Conservation (phyloP, 2,888 invertebrate species). For the Augiades crinisus region DNA sequence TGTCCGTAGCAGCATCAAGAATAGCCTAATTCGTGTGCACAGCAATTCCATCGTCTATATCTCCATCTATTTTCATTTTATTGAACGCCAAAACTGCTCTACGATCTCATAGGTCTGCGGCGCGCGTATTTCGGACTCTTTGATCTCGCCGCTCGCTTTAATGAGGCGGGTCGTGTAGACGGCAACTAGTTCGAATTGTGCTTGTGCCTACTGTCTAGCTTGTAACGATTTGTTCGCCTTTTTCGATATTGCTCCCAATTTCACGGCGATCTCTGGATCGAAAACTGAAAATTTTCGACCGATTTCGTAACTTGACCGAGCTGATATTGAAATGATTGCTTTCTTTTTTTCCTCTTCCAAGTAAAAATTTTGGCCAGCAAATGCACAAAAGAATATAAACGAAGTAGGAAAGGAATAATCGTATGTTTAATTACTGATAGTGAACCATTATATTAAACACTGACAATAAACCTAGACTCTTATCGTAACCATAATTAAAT, state of each 20-base stretch:
- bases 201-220: constrained; percentile 52
- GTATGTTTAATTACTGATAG: constrained; percentile 20
- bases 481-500: constrained; percentile 16
- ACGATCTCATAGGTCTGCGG: constrained; percentile 54
- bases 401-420: too few species aligned
- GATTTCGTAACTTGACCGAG: background rate
- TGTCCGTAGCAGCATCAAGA: background rate
- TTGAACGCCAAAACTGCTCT: constrained; percentile 44
- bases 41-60: constrained; percentile 16
- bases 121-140: constrained; percentile 80
- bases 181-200: constrained; percentile 72
- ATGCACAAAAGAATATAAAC: too few species aligned
- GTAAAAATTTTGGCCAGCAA: too few species aligned
- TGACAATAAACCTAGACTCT: constrained; percentile 20
- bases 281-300: background rate
- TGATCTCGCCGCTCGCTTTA: constrained; percentile 83
- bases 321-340: too few species aligned
- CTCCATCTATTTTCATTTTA: constrained; percentile 23
- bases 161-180: constrained; percentile 70
- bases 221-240: constrained; percentile 58
- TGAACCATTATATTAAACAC: constrained; percentile 13
- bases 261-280: constrained; percentile 6
- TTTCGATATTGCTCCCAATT: constrained; percentile 30
- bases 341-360: too few species aligned
- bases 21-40: constrained; percentile 9